Evolutionary conservation across 2,797 vertebrate genomes (phyloP), one percentile per base, ranked within the genome.

Genomic region (Decapterus maruadsi): DNA sequence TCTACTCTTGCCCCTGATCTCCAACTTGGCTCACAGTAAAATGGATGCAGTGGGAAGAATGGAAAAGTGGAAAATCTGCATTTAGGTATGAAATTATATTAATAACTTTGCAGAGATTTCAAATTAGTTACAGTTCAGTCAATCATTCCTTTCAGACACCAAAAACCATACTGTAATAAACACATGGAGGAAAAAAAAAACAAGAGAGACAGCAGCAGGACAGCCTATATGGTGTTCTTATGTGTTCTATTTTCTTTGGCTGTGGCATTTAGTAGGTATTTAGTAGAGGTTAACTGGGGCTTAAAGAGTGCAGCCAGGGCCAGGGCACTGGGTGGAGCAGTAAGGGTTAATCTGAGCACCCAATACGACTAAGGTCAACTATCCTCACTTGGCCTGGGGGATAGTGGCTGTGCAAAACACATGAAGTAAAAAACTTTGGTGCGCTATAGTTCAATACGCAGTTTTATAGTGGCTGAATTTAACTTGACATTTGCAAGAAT

Each of bases 271-370:
- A 26, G 26, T 26, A n/a, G 55, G 36, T 71, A 53, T 42, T 65
- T 40, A 42, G 26, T 67, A 55, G 57, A 79, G 75, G 77, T 72
- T 82, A 48, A 69, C 64, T 26, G 75, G 50, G 59, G 64, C 61
- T 84, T 79, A 19, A 63, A 67, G 72, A 77, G 72, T 79, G 65
- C 78, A 86, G 80, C 68, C 78, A 83, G 81, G 85, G 80, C 55
- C 72, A 81, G 48, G 48, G 54, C 29, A 72, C 48, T 72, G 65
- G 54, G 71, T 60, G 55, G 71, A 40, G 48, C 57, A 69, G 40
- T 20, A 59, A 19, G 26, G 38, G 42, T 81, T 69, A 68, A 78
- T 72, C 66, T 31, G 69, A 84, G 50, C 31, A 4, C 60, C 10
- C n/a, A n/a, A n/a, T 42, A 70, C 46, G 54, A 85, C 78, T 78